Conservation (phyloP, 2,113 vertebrate genomes). For the Lonchura striata region DNA sequence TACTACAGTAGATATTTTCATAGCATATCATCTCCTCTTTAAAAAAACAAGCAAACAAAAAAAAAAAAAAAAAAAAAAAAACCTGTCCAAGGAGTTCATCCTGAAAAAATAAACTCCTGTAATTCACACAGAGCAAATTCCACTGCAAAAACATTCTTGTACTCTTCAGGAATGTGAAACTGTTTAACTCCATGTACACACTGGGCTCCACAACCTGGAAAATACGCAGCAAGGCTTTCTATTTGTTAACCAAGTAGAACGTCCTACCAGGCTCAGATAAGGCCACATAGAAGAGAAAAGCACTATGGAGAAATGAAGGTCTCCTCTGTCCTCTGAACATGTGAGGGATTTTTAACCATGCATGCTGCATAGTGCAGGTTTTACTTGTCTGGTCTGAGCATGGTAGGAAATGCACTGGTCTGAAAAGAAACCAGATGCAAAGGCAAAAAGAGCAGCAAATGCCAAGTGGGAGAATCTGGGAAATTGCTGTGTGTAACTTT, state of each 20-base stretch:
- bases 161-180: constrained; percentile 43
- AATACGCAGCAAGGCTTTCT: background rate
- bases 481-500: background rate
- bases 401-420: background rate
- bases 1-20: constrained; percentile 12
- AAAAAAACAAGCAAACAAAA: constrained; percentile 7
- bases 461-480: background rate
- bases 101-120: constrained; percentile 55
- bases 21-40: constrained; percentile 26
- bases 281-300: background rate
- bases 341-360: background rate
- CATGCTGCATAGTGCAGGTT: background rate
- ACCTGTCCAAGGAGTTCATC: background rate
- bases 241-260: background rate
- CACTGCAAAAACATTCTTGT: constrained; percentile 51
- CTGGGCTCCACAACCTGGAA: background rate
- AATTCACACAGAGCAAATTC: constrained; percentile 44
- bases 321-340: background rate
- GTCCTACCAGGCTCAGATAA: background rate
- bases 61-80: constrained; percentile 2
- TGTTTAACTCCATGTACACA: constrained; percentile 20
- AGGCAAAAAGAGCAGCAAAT: background rate
- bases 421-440: background rate
- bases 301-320: background rate
- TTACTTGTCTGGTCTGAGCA: background rate